phyloP scores from a whole-genome alignment of 2,888 invertebrate genomes.

The Tinea semifulvella region DNA sequence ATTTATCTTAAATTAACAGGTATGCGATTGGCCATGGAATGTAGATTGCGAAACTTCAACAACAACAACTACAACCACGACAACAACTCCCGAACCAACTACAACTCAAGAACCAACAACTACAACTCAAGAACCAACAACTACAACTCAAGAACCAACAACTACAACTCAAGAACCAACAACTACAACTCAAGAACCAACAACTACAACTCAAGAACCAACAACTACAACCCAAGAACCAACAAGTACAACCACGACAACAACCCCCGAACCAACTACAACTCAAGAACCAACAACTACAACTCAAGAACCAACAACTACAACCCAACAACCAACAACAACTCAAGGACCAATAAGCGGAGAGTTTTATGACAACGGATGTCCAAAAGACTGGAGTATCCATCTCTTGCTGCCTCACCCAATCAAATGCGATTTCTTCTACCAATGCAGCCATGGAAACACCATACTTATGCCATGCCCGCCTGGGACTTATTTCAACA shows the following conservation, averaged over 20 bases:
- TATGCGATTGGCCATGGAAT: slow-evolving; percentile 24
- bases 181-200: slow-evolving; percentile 8
- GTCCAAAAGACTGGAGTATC: slow-evolving; percentile 26
- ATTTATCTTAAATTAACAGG: slow-evolving; percentile 18
- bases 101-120: not conserved
- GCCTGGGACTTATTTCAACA: slow-evolving; percentile 30
- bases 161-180: slow-evolving; percentile 11
- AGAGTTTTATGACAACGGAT: slow-evolving; percentile 23
- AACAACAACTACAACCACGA: not conserved
- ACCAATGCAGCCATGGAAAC: slow-evolving; percentile 34
- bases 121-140: slow-evolving; percentile 4
- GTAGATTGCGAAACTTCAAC: slow-evolving; percentile 21
- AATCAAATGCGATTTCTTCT: slow-evolving; percentile 32
- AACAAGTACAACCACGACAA: not conserved
- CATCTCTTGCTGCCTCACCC: slow-evolving; percentile 33
- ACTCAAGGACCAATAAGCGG: too few species aligned
- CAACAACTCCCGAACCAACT: not conserved
- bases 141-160: slow-evolving; percentile 9
- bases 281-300: slow-evolving; percentile 10
- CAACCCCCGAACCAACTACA: slow-evolving; percentile 3
- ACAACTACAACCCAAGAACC: slow-evolving; percentile 1
- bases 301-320: not conserved
- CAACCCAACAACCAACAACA: not conserved
- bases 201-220: not conserved
- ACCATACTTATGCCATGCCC: slow-evolving; percentile 28